These are phyloP conservation scores for Crioceris asparagi DNA, from an alignment of 2,888 invertebrate genomes.

Conservation along the genomic window DNA sequence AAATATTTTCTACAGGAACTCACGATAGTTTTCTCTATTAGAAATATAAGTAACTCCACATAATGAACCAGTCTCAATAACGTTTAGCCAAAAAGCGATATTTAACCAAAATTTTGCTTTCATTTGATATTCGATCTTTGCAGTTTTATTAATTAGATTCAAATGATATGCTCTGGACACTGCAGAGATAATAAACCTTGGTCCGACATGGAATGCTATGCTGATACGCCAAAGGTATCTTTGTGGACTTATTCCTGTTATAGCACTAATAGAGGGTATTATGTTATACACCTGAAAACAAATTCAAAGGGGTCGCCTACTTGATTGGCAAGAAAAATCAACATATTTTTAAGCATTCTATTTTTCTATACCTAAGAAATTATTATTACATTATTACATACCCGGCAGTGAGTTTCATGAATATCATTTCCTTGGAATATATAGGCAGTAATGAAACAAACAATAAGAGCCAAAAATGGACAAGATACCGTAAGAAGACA, in stretches of 20 bases:
- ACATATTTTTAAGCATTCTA: background rate
- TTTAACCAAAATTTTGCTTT: constrained; percentile 53
- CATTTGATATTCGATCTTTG: constrained; percentile 40
- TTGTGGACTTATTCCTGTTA: constrained; percentile 88
- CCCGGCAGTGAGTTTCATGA: constrained; percentile 90
- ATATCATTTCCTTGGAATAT: constrained; percentile 88
- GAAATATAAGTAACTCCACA: constrained; percentile 89
- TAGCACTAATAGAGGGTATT: constrained; percentile 91
- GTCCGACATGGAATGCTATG: constrained; percentile 85
- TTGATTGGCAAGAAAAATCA: background rate
- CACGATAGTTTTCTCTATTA: constrained; percentile 91
- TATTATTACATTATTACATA: constrained; percentile 40
- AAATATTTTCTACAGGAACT: constrained; percentile 41
- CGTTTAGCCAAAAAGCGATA: constrained; percentile 71
- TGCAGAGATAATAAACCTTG: constrained; percentile 78
- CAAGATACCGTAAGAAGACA: constrained; percentile 76
- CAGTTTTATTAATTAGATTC: constrained; percentile 50
- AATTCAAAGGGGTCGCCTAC: background rate
- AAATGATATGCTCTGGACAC: constrained; percentile 77
- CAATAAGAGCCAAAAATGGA: constrained; percentile 72
- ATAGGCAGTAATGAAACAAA: constrained; percentile 82
- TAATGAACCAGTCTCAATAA: constrained; percentile 74
- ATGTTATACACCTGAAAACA: constrained; percentile 76
- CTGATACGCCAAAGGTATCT: constrained; percentile 87
- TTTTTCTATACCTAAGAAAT: background rate